A percentile compares a stretch with the other conserved stretches of the same genome.
Evolutionary conservation across 2,113 vertebrate species (phyloP).

Genomic region (Thomomys bottae): DNA sequence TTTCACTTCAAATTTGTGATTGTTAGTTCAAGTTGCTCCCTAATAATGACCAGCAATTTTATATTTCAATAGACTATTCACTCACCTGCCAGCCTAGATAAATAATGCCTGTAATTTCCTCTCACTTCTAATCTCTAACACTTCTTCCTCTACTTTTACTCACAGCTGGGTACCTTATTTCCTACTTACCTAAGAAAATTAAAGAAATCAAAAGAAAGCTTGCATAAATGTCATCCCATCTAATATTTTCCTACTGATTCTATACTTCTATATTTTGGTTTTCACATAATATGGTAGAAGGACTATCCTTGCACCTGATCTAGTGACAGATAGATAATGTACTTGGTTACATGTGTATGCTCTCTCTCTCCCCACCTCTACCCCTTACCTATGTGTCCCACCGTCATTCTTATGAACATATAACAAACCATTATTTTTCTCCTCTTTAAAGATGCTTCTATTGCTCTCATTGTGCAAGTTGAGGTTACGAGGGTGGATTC

Average conservation of each 20-base stretch:
- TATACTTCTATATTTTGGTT: background rate
- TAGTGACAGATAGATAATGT: no score
- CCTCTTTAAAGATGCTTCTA: background rate
- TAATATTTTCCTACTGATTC: background rate
- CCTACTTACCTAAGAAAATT: background rate
- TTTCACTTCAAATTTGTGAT: background rate
- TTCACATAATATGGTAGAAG: background rate
- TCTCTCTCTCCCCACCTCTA: background rate
- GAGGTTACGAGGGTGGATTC: background rate
- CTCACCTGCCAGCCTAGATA: background rate
- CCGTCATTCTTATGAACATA: background rate
- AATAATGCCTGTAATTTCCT: conserved; percentile 1
- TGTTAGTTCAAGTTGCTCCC: background rate
- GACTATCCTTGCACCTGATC: background rate
- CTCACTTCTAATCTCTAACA: background rate
- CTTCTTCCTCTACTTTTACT: background rate
- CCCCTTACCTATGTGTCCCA: background rate
- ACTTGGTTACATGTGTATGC: no score
- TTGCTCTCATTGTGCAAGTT: background rate
- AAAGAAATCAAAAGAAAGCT: background rate
- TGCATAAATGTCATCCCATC: background rate
- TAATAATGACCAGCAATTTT: background rate
- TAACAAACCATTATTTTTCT: background rate
- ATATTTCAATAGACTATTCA: background rate
- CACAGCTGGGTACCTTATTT: background rate